Evolutionary conservation across 2,888 invertebrate species (phyloP), one percentile per base, ranked within the genome.

Genomic region (Drosophila buzzatii): DNA sequence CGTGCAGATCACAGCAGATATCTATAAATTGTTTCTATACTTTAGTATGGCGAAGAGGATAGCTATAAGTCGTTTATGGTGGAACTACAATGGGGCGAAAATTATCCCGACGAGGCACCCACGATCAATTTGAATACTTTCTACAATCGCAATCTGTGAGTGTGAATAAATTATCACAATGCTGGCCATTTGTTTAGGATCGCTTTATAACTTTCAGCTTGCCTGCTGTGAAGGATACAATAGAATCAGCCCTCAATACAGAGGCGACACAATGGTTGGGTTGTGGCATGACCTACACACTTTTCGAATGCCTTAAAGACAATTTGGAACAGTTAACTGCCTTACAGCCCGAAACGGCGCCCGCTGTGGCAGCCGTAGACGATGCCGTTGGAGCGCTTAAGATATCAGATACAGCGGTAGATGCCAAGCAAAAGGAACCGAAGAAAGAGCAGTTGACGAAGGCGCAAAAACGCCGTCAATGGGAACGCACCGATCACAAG

Each of bases 91-190:
- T 99, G 99, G 99, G 96, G 96, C 31, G 94, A 95, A 1, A 95
- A 95, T 51, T 99, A 99, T 93, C 99, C 99, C 8, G 95, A 96
- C 49, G 96, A 96, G 51, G 94, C 95, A 80, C 98, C 99, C 14
- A 93, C 92, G 33, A 94, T 98, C 71, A 98, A 96, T 93, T 94
- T 99, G 95, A 97, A 98, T 84, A 96, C 97, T 42, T 99, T 99
- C 93, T 99, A 98, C 92, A 99, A 99, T 93, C 96, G 97, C 91
- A 96, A 97, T 92, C 93, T 99, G 98, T 98, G 94, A 96, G 97
- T 95, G 18, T 3, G 3, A 37, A 31, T 41, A 14, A 5, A 16
- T 23, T 3, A 20, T 27, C 18, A 8, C 16, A 2, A 20, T 52
- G 31, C 14, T 44, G 23, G 1, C 5, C 31, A 56, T 53, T 7